Conservation (phyloP, 2,113 vertebrate genomes). For the Ammodytes dubius region DNA sequence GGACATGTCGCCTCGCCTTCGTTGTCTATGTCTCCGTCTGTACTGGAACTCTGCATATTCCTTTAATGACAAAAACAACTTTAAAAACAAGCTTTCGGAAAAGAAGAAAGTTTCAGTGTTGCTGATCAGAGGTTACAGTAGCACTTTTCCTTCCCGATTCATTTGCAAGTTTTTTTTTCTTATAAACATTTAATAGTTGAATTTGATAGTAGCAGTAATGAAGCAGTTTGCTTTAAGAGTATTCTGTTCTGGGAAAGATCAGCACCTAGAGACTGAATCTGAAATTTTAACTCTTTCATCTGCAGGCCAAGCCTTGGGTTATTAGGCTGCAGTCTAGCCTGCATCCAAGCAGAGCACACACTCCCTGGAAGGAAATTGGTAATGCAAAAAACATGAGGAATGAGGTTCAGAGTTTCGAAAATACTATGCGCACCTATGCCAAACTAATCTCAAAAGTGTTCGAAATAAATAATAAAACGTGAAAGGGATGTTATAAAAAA, state of each 20-base stretch:
- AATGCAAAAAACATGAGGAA: conserved; percentile 21
- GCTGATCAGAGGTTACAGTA: background rate
- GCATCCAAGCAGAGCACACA: conserved; percentile 12
- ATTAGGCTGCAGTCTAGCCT: conserved; percentile 15
- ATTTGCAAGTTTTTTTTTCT: background rate
- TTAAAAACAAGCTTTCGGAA: background rate
- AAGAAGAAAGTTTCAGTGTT: background rate
- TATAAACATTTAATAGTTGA: background rate
- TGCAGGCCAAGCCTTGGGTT: conserved; percentile 17
- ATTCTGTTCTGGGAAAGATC: conserved; percentile 11
- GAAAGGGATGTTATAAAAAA: background rate
- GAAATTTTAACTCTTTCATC: conserved; percentile 27
- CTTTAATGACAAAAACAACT: conserved; percentile 76
- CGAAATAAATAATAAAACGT: background rate
- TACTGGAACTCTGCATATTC: conserved; percentile 99
- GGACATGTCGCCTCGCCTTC: conserved; percentile 92
- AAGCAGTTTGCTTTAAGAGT: conserved; percentile 8
- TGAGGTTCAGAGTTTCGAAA: conserved; percentile 7
- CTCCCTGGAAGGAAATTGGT: conserved; percentile 2
- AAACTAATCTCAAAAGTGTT: conserved; percentile 18
- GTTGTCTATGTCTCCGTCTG: conserved; percentile 93
- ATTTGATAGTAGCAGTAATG: background rate
- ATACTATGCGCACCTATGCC: background rate
- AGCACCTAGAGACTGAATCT: background rate
- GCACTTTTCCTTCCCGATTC: background rate